Evolutionary conservation across 1,140 invertebrate genomes (phyloP), one percentile per base, ranked within the genome.

Genomic region (Cardiocondyla obscurior): DNA sequence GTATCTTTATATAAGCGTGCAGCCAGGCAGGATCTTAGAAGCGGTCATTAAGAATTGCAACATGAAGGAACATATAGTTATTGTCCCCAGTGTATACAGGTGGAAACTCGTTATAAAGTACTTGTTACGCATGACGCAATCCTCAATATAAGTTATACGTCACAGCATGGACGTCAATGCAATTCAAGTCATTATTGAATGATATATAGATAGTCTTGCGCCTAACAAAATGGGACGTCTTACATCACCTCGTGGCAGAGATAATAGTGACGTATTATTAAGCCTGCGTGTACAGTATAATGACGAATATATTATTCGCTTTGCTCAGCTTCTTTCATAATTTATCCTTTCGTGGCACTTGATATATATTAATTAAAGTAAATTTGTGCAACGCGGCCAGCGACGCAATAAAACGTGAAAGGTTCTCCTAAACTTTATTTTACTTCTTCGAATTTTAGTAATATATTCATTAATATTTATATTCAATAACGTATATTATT

Each of bases 71-170:
- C 53, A n/a, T 28, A 57, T 58, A 44, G 67, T 81, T 81, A 81
- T 81, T 81, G 77, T 81, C 67, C 67, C 30, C 67, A n/a, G 28
- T 46, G 77, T 44, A 46, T 22, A 82, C 58, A 82, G 70, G 39
- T 83, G 62, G 60, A 53, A 85, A 77, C 81, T 82, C 83, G 53
- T 82, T 62, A 81, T 74, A 67, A 79, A 69, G 74, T 62, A 55
- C 74, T 79, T 79, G 74, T 79, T 79, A 79, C 74, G 74, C 74
- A 79, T 79, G 74, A 79, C 46, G 74, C 74, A 79, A 79, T 30
- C 33, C 46, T 46, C 74, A 64, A 53, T 64, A 25, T 28, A 65
- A 79, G 58, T 65, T 65, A 65, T 64, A 49, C 42, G 73, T 65
- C 73, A 76, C 44, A 49, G 44, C 60, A 12, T 2, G 62, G 49